phyloP scores from a whole-genome alignment of 2,113 vertebrate genomes.

The Brevimyrus niger region DNA sequence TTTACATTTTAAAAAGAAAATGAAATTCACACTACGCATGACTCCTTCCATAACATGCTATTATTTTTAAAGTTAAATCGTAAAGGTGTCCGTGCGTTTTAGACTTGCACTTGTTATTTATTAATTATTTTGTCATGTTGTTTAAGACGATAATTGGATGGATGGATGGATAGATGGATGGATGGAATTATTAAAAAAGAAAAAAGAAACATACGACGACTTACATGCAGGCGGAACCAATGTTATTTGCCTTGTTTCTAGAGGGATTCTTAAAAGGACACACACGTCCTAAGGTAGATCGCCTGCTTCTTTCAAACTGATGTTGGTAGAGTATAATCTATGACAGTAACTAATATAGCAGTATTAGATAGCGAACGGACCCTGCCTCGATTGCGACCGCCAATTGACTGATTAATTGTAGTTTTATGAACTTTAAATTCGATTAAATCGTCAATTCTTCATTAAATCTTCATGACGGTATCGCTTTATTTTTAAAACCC shows the following conservation, averaged over 20 bases:
- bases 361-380: neutral
- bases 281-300: neutral
- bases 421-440: neutral
- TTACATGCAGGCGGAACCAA: neutral
- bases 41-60: neutral
- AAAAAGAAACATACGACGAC: neutral
- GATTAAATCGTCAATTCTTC: neutral
- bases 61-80: neutral
- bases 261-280: neutral
- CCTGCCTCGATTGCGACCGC: neutral
- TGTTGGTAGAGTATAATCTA: neutral
- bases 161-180: neutral
- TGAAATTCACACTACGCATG: neutral
- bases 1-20: neutral
- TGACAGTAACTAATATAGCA: neutral
- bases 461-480: neutral
- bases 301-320: neutral
- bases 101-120: neutral
- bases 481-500: neutral
- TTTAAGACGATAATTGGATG: neutral
- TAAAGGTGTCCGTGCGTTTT: neutral
- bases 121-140: neutral
- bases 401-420: neutral
- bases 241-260: neutral
- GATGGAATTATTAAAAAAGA: no score